A percentile compares a stretch with the other conserved stretches of the same genome.
Evolutionary conservation across 2,888 invertebrate genomes (phyloP).

Genomic region (Eilema griseolum): DNA sequence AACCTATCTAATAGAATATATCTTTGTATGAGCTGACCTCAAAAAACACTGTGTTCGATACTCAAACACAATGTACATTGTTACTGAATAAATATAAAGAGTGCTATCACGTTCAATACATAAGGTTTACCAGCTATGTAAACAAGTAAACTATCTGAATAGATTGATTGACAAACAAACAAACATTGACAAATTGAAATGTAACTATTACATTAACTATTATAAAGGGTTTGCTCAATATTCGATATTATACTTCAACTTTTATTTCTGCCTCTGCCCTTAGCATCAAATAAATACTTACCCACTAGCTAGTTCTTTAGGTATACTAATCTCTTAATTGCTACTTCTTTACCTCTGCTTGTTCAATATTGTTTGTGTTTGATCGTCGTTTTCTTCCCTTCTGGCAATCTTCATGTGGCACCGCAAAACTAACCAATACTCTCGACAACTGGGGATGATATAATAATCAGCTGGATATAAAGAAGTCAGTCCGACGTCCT

Average conservation of each 20-base stretch:
- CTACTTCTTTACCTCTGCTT: conserved; percentile 71
- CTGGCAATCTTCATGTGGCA: conserved; percentile 85
- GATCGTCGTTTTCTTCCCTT: conserved; percentile 86
- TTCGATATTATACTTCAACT: conserved; percentile 17
- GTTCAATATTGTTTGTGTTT: conserved; percentile 79
- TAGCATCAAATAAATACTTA: conserved; percentile 39
- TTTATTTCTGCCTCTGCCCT: conserved; percentile 29
- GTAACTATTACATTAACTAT: background rate
- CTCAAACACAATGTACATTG: too few relatives aligned
- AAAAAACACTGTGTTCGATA: too few relatives aligned
- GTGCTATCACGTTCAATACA: too few relatives aligned
- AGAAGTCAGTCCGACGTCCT: conserved; percentile 86
- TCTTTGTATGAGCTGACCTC: background rate
- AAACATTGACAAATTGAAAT: too few relatives aligned
- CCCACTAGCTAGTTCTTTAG: conserved; percentile 32
- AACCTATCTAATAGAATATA: background rate
- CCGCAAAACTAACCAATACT: conserved; percentile 76
- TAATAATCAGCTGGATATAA: conserved; percentile 81
- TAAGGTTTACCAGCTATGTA: too few relatives aligned
- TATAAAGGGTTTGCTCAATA: conserved; percentile 29
- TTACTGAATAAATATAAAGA: too few relatives aligned
- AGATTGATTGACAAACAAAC: too few relatives aligned
- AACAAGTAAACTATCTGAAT: too few relatives aligned
- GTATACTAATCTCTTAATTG: conserved; percentile 46
- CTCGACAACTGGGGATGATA: conserved; percentile 77